Evolutionary conservation across 1,140 invertebrate species (phyloP).

Genomic region (Parasteatoda tepidariorum): DNA sequence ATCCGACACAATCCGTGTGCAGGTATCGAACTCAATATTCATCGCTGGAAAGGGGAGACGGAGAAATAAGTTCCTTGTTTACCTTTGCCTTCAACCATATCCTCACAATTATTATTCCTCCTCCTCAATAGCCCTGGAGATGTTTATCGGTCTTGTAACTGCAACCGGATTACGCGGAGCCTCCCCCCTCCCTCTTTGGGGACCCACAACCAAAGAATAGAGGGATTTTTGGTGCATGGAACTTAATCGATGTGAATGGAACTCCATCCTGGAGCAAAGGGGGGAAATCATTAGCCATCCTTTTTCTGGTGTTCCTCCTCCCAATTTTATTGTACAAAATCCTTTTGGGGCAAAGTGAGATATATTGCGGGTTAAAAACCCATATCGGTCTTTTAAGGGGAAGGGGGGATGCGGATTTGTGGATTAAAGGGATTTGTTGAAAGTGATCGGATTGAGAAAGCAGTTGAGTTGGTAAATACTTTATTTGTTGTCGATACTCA

Average conservation of each 20-base stretch:
- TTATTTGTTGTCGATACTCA: too few species aligned
- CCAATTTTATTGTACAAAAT: constrained; percentile 34
- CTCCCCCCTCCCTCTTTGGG: background rate
- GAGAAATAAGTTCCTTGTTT: constrained; percentile 26
- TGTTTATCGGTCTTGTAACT: constrained; percentile 54
- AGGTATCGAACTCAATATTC: background rate
- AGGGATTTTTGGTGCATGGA: background rate
- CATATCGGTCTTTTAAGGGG: background rate
- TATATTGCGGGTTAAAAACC: constrained; percentile 50
- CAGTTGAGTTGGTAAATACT: too few species aligned
- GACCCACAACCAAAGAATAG: background rate
- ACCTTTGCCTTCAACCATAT: constrained; percentile 39
- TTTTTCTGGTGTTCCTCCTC: constrained; percentile 2
- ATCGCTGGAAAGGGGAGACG: background rate
- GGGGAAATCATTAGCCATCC: background rate
- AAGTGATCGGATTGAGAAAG: background rate
- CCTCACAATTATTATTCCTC: constrained; percentile 50
- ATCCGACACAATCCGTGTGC: constrained; percentile 33
- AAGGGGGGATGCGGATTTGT: background rate
- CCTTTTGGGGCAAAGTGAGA: constrained; percentile 51
- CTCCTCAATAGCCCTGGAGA: constrained; percentile 18
- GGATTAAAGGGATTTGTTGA: background rate
- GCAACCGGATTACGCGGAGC: constrained; percentile 44
- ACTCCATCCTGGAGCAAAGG: constrained; percentile 16
- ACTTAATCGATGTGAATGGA: constrained; percentile 52